A percentile compares a stretch with the other conserved stretches of the same genome.
Conservation (phyloP, 2,888 invertebrate genomes). For the Ischnus inquisitorius region DNA sequence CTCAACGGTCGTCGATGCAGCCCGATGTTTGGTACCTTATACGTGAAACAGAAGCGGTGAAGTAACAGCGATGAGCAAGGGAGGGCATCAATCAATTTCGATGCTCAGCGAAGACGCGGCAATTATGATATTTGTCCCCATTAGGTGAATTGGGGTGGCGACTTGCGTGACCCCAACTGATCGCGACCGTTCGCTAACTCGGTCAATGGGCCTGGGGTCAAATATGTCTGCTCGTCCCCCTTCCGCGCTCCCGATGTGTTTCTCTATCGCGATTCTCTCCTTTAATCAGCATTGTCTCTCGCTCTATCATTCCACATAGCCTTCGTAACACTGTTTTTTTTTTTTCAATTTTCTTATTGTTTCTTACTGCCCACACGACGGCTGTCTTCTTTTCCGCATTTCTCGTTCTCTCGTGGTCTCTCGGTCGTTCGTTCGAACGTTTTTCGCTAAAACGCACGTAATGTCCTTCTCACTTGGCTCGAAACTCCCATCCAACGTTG, state of each 20-base stretch:
- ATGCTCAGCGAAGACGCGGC: conserved; percentile 80
- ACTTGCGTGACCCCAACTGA: conserved; percentile 84
- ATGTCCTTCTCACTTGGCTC: conserved; percentile 17
- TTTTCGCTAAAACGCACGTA: neutral
- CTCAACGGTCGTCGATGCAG: conserved; percentile 12
- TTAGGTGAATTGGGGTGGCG: conserved; percentile 85
- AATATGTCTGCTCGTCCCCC: conserved; percentile 80
- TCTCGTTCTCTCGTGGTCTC: conserved; percentile 22
- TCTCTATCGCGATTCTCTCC: conserved; percentile 58
- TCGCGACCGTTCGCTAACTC: conserved; percentile 82
- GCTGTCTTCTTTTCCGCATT: conserved; percentile 48
- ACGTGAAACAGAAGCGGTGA: neutral
- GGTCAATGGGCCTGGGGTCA: conserved; percentile 83
- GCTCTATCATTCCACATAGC: conserved; percentile 51
- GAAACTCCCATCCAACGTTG: conserved; percentile 17
- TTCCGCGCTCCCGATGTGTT: conserved; percentile 65
- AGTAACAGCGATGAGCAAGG: conserved; percentile 28
- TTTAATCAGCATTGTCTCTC: conserved; percentile 58
- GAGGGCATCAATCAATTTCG: conserved; percentile 82
- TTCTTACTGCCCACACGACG: conserved; percentile 38
- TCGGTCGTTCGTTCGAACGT: conserved; percentile 34
- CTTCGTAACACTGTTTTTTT: conserved; percentile 48
- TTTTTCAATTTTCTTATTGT: conserved; percentile 38
- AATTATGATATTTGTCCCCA: conserved; percentile 85
- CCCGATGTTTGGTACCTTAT: neutral